Conservation (phyloP, 1,140 invertebrate genomes). For the Scaptomyza graminum region DNA sequence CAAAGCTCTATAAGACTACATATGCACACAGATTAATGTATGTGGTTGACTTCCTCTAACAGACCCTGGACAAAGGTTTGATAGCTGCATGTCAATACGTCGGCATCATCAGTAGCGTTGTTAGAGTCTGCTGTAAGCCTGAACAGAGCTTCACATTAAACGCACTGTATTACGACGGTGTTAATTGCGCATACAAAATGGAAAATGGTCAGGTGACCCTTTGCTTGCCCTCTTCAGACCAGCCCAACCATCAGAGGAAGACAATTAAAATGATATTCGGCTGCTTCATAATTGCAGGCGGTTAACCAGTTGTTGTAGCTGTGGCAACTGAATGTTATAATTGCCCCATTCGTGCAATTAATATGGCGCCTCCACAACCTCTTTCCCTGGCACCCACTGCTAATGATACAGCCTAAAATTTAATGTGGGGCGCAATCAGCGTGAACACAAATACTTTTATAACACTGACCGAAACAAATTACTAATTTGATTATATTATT, state of each 20-base stretch:
- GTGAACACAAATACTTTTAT: no score
- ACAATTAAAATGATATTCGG: constrained; percentile 56
- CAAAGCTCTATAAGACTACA: constrained; percentile 8
- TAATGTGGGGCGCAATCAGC: no score
- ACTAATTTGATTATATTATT: no score
- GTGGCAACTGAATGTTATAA: constrained; percentile 16
- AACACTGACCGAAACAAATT: no score
- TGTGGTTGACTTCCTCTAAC: neutral
- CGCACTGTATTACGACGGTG: constrained; percentile 29
- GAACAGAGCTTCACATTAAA: constrained; percentile 26
- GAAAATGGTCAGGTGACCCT: constrained; percentile 44
- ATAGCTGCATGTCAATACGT: constrained; percentile 53
- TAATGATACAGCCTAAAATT: no score
- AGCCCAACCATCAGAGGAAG: neutral
- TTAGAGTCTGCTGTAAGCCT: neutral
- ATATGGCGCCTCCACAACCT: constrained; percentile 22
- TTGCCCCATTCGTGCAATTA: constrained; percentile 1
- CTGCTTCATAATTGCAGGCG: constrained; percentile 47
- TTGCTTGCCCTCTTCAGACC: no score
- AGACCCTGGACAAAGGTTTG: constrained; percentile 13
- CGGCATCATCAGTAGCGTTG: constrained; percentile 1
- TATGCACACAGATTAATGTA: constrained; percentile 20
- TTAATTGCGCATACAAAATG: constrained; percentile 55
- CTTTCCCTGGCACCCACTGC: no score
- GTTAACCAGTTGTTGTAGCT: constrained; percentile 21